Percentiles rank a stretch among this genome's conserved stretches.
phyloP scores from a whole-genome alignment of 2,113 vertebrate species.

The Camelus dromedarius region DNA sequence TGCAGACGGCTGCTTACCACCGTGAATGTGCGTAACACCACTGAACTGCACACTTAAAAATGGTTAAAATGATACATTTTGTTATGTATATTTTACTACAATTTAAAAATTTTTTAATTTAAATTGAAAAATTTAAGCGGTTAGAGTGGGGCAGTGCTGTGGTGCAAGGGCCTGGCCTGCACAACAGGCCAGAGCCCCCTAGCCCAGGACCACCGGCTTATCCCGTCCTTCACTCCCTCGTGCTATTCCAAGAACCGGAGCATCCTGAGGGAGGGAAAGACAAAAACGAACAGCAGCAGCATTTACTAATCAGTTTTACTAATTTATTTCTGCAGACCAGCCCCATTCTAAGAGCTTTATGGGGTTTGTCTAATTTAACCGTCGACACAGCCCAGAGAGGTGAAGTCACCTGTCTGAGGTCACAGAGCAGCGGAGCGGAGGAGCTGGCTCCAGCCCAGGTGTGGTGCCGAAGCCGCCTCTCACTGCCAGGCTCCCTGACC shows the following conservation, averaged over 20 bases:
- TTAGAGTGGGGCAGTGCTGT: background rate
- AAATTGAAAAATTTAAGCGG: background rate
- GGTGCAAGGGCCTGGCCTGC: background rate
- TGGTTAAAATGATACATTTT: background rate
- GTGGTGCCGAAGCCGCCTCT: rapidly evolving
- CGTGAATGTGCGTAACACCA: background rate
- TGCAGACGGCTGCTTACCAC: background rate
- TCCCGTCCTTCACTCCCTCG: background rate
- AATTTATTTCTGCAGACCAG: background rate
- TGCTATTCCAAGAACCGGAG: rapidly evolving
- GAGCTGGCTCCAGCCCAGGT: background rate
- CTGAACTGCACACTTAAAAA: background rate
- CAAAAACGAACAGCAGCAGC: rapidly evolving
- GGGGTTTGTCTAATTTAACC: no score
- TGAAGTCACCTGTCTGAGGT: background rate
- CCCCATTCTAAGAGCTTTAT: rapidly evolving
- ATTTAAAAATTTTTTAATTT: background rate
- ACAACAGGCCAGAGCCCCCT: background rate
- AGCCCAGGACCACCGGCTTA: rapidly evolving
- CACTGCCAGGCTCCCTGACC: background rate
- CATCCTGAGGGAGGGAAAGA: no score
- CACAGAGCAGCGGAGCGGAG: background rate
- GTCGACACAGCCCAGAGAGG: background rate
- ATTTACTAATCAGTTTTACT: background rate
- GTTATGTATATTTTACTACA: background rate